These are phyloP conservation scores for Ophion costatus DNA, from an alignment of 2,888 invertebrate species.

Conservation along the genomic window DNA sequence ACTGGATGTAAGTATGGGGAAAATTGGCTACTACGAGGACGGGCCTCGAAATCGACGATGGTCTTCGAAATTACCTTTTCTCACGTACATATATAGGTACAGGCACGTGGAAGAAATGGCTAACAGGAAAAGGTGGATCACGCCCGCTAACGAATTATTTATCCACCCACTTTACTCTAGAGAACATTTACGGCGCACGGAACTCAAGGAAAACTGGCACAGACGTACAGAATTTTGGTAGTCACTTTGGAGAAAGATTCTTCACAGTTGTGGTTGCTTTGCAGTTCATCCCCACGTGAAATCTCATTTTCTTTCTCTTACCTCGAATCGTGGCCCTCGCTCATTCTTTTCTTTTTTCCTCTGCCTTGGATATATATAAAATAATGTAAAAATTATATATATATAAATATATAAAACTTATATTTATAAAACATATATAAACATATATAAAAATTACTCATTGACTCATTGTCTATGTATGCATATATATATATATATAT, in stretches of 20 bases:
- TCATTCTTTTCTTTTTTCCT: not conserved
- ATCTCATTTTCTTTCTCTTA: slow-evolving; percentile 32
- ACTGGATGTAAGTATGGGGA: too few relatives aligned
- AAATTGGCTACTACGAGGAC: too few relatives aligned
- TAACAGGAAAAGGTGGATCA: slow-evolving; percentile 79
- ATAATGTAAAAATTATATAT: too few relatives aligned
- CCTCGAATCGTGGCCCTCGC: not conserved
- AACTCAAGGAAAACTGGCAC: slow-evolving; percentile 25
- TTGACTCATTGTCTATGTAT: too few relatives aligned
- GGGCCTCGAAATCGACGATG: too few relatives aligned
- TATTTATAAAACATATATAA: too few relatives aligned
- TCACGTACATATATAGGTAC: not conserved
- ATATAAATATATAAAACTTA: too few relatives aligned
- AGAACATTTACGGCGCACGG: slow-evolving; percentile 71
- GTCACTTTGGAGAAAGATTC: slow-evolving; percentile 39
- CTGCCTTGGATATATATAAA: too few relatives aligned
- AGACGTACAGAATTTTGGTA: slow-evolving; percentile 56
- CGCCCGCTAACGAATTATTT: slow-evolving; percentile 77
- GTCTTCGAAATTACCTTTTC: too few relatives aligned
- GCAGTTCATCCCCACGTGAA: slow-evolving; percentile 11
- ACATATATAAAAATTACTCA: too few relatives aligned
- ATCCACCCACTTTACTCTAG: slow-evolving; percentile 72
- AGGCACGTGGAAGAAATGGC: slow-evolving; percentile 59
- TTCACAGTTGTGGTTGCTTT: not conserved
- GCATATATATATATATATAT: too few relatives aligned